These are phyloP conservation scores for Acanthaster planci DNA, from an alignment of 35 echinoderm and acorn worm species.

Conservation along the genomic window DNA sequence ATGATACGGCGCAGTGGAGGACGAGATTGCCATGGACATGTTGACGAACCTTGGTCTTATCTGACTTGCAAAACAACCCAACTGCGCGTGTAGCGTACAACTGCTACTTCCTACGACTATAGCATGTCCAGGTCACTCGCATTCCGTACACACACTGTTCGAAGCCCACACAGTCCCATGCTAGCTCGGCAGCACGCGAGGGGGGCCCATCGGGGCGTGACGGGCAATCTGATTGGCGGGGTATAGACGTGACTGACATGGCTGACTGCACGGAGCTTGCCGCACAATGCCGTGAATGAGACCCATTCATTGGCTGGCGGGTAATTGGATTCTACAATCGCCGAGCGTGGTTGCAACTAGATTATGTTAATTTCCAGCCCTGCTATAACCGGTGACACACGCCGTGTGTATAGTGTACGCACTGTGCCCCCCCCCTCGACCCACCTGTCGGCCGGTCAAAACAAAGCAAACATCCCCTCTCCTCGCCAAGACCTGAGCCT, in stretches of 20 bases:
- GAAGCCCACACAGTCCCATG: not conserved
- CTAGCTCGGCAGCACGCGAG: not conserved
- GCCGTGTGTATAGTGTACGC: not conserved
- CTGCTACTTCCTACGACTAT: slow-evolving; percentile 44
- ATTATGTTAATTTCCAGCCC: not conserved
- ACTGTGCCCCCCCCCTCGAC: not conserved
- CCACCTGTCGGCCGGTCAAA: not conserved
- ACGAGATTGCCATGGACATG: slow-evolving; percentile 53
- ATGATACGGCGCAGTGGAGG: slow-evolving; percentile 23
- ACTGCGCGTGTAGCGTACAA: not conserved
- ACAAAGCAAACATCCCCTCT: slow-evolving; percentile 3
- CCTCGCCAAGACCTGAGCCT: not conserved
- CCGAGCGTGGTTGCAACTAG: not conserved
- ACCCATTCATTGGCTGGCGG: not conserved
- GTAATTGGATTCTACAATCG: slow-evolving; percentile 7
- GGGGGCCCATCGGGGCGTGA: slow-evolving; percentile 4
- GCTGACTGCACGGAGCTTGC: slow-evolving; percentile 6
- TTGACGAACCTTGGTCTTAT: slow-evolving; percentile 61
- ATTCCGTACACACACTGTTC: slow-evolving; percentile 13
- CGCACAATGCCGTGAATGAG: slow-evolving; percentile 10
- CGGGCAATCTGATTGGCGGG: slow-evolving; percentile 21
- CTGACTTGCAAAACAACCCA: slow-evolving; percentile 92
- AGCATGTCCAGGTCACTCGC: slow-evolving; percentile 16
- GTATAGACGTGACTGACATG: slow-evolving; percentile 22
- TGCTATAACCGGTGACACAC: slow-evolving; percentile 14